phyloP scores from a whole-genome alignment of 1,140 invertebrate species.

The Drosophila sulfurigaster region DNA sequence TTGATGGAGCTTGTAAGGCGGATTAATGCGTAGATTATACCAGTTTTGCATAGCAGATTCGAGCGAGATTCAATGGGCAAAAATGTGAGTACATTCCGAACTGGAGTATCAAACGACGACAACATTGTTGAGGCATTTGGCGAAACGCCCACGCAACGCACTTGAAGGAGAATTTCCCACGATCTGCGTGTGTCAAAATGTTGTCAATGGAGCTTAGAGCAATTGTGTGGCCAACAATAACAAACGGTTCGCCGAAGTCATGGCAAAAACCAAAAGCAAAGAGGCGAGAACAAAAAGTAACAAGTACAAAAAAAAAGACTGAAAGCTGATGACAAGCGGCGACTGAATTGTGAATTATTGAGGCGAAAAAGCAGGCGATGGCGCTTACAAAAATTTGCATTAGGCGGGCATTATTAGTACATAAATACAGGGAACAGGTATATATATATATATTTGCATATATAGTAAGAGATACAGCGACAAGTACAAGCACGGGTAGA shows the following conservation, averaged over 20 bases:
- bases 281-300: conserved; percentile 4
- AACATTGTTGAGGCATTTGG: conserved; percentile 7
- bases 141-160: conserved; percentile 17
- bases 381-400: conserved; percentile 59
- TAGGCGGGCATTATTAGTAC: conserved; percentile 11
- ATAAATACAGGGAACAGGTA: conserved; percentile 5
- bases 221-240: conserved; percentile 19
- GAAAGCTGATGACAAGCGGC: conserved; percentile 32
- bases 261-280: conserved; percentile 8
- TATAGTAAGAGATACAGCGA: background rate
- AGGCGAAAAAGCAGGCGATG: conserved; percentile 12
- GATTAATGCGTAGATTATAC: conserved; percentile 33
- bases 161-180: conserved; percentile 48
- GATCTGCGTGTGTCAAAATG: conserved; percentile 42
- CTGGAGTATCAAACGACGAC: background rate
- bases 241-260: conserved; percentile 34
- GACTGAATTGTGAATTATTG: conserved; percentile 29
- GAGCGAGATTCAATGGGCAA: background rate
- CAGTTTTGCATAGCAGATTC: conserved; percentile 12
- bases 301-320: background rate
- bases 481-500: conserved; percentile 9
- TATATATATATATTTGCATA: background rate
- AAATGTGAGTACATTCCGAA: background rate
- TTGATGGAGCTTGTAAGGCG: conserved; percentile 3
- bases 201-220: conserved; percentile 27